Base-by-base conservation (phyloP, 2,888 invertebrate species). In the Elegia similella region DNA sequence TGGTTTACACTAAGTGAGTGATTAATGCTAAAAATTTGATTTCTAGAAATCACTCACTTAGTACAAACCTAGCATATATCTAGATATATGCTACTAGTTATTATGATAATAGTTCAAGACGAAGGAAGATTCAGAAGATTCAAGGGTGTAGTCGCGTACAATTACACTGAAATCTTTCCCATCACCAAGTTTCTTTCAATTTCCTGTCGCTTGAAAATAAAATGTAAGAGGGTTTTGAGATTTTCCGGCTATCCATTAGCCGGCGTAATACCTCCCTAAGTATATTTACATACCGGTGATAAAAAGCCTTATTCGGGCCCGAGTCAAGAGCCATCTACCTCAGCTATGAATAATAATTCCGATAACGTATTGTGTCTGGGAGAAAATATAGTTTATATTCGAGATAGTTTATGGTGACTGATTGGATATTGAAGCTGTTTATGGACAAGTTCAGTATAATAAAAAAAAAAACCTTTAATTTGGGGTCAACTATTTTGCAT, bases 211-310 rank as follows among this genome's bases (percentile, higher is more conserved):
- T 50, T 12, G 7, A 34, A 50, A 16, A 50, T 30, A 50, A 38
- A 34, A 15, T 5, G 10, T n/a, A 34, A 50, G 34, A 34, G 32
- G 34, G 50, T 50, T 34, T 34, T 38, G 16, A 50, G 34, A 50
- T 34, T 16, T 34, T 17, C 34, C 50, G 50, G 50, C 34, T 38
- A 50, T 50, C 50, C 50, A 50, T 50, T 50, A 50, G 50, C 50
- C 12, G 5, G 34, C 34, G 50, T 50, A 50, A 50, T 50, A 50
- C 38, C 38, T 34, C 16, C 16, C 16, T 34, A 50, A 50, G 50
- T 34, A 50, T 38, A 50, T 50, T 50, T 50, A 34, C 50, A 50
- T 17, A 12, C 34, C 50, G 34, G 34, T 34, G 34, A 50, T 50
- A 17, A 50, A 34, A 50, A 17, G 50, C 12, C 50, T 50, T 23